Evolutionary conservation across 2,888 invertebrate genomes (phyloP).

Genomic region (Liopterus haemorrhoidalis): DNA sequence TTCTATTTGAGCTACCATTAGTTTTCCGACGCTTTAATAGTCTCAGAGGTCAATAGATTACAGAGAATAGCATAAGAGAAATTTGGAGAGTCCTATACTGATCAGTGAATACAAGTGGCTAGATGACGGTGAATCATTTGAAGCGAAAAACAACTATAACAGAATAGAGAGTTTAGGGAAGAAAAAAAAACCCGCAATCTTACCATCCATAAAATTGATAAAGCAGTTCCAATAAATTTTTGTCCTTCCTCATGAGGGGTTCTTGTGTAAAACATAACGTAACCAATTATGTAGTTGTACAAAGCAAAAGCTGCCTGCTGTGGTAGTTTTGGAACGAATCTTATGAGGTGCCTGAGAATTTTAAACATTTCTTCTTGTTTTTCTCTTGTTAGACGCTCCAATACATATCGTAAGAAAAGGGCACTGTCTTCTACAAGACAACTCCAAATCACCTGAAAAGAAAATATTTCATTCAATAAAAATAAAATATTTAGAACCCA

Average conservation of each 20-base stretch:
- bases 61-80: too few relatives aligned
- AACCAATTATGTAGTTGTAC: conserved; percentile 98
- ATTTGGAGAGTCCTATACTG: too few relatives aligned
- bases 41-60: too few relatives aligned
- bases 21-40: too few relatives aligned
- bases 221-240: conserved; percentile 86
- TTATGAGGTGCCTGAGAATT: conserved; percentile 80
- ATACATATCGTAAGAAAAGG: conserved; percentile 87
- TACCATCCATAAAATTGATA: conserved; percentile 96
- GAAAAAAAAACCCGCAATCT: conserved; percentile 31
- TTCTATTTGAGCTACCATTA: too few relatives aligned
- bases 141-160: conserved; percentile 1
- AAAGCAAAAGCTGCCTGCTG: conserved; percentile 97
- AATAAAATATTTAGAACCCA: neutral
- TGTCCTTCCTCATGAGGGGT: conserved; percentile 94
- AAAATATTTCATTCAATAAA: conserved; percentile 12
- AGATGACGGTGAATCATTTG: neutral
- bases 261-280: conserved; percentile 98
- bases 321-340: conserved; percentile 88
- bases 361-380: conserved; percentile 94
- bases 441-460: conserved; percentile 82
- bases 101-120: neutral
- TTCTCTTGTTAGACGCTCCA: conserved; percentile 90
- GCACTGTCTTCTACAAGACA: conserved; percentile 98
- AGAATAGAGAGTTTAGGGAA: neutral